Evolutionary conservation across 1,140 invertebrate genomes (phyloP).

Genomic region (Rhizoglyphus robini): DNA sequence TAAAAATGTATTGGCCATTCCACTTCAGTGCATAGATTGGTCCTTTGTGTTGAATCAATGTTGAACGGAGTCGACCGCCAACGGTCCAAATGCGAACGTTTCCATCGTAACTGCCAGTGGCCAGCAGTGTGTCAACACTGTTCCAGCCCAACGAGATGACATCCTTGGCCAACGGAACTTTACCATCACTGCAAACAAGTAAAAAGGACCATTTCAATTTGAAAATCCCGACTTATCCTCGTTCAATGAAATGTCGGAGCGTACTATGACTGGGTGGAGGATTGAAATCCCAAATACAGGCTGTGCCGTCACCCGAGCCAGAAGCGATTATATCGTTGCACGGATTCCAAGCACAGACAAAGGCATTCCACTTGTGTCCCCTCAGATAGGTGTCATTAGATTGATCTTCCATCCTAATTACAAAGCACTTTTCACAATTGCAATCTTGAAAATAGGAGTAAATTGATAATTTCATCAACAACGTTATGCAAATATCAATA

Average conservation of each 20-base stretch:
- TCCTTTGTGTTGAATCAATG: slow-evolving; percentile 95
- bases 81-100: slow-evolving; percentile 96
- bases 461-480: too few relatives aligned
- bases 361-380: slow-evolving; percentile 96
- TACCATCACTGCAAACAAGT: slow-evolving; percentile 99
- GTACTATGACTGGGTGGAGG: slow-evolving; percentile 67
- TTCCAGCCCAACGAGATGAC: too few relatives aligned
- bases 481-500: too few relatives aligned
- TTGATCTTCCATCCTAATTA: too few relatives aligned
- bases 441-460: too few relatives aligned
- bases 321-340: slow-evolving; percentile 88
- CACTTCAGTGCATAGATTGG: slow-evolving; percentile 98
- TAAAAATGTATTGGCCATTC: slow-evolving; percentile 88
- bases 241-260: slow-evolving; percentile 88
- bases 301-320: slow-evolving; percentile 92
- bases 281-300: slow-evolving; percentile 96
- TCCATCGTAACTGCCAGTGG: slow-evolving; percentile 96
- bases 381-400: slow-evolving; percentile 76
- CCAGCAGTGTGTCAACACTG: slow-evolving; percentile 82
- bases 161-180: too few relatives aligned
- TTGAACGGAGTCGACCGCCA: slow-evolving; percentile 73
- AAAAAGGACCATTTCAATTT: too few relatives aligned
- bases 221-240: slow-evolving; percentile 45
- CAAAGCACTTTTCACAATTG: too few relatives aligned
- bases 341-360: slow-evolving; percentile 99